Percentiles rank a stretch among this genome's conserved stretches.
These are phyloP conservation scores for Drosophila niveifrons DNA, from an alignment of 2,888 invertebrate species.

Conservation along the genomic window DNA sequence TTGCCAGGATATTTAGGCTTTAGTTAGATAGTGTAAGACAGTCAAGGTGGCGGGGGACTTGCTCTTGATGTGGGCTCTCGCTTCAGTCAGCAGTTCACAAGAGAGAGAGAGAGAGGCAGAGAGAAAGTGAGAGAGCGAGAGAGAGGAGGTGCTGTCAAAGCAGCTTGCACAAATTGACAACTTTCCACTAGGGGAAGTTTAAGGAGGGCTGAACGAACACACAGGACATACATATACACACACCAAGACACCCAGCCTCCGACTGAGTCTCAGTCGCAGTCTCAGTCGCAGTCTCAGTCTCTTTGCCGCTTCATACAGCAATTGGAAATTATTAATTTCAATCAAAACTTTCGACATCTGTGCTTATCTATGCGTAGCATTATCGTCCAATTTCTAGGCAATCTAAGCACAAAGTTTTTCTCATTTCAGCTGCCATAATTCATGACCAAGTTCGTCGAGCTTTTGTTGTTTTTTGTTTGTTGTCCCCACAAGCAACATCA, in stretches of 20 bases:
- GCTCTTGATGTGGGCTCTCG: constrained; percentile 15
- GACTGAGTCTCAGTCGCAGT: neutral
- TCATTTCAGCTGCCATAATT: constrained; percentile 51
- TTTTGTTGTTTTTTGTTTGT: constrained; percentile 31
- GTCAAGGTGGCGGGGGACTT: neutral
- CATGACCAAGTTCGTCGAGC: constrained; percentile 25
- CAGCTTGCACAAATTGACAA: constrained; percentile 60
- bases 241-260: too few relatives aligned
- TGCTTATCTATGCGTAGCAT: constrained; percentile 71
- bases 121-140: neutral
- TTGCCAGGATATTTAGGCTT: constrained; percentile 53
- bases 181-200: constrained; percentile 32
- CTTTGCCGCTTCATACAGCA: constrained; percentile 34
- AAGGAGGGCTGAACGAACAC: neutral
- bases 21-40: constrained; percentile 36
- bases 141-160: constrained; percentile 35
- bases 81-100: neutral
- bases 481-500: constrained; percentile 49
- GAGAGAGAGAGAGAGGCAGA: neutral
- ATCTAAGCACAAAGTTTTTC: constrained; percentile 45
- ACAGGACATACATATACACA: neutral
- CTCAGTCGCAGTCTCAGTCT: neutral
- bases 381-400: constrained; percentile 55
- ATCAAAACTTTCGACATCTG: constrained; percentile 73
- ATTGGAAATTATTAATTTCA: constrained; percentile 79